These are phyloP conservation scores for Cynopterus sphinx DNA, from an alignment of 2,797 vertebrate species.

Conservation along the genomic window DNA sequence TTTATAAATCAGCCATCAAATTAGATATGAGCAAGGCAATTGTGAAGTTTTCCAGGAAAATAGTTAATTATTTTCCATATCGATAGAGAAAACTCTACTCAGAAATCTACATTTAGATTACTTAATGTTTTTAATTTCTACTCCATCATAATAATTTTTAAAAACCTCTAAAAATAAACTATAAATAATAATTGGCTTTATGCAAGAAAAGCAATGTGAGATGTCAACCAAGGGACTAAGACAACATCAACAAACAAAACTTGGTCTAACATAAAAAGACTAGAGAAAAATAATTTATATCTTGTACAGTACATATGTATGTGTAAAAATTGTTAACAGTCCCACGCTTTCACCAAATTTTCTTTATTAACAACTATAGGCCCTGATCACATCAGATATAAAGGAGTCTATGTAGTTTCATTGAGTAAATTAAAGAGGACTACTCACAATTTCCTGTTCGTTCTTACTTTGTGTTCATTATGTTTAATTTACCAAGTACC, in stretches of 20 bases:
- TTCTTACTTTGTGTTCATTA: not conserved
- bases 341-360: not conserved
- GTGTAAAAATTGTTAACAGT: not conserved
- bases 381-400: not conserved
- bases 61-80: not conserved
- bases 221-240: not conserved
- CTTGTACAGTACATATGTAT: not conserved
- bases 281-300: not conserved
- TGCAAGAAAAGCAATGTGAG: not conserved
- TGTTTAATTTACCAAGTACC: not conserved
- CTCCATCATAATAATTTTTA: not conserved
- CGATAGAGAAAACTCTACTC: not conserved
- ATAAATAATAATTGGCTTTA: not conserved
- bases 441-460: not conserved
- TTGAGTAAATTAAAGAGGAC: not conserved
- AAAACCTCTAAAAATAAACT: not conserved
- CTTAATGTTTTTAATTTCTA: not conserved
- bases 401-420: not conserved
- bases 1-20: not conserved
- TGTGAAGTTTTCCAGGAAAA: not conserved
- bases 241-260: not conserved
- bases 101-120: not conserved
- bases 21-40: not conserved
- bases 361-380: not conserved
- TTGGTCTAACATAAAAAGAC: not conserved